Conservation (phyloP, 2,888 invertebrate species). For the Saturnia japonica region DNA sequence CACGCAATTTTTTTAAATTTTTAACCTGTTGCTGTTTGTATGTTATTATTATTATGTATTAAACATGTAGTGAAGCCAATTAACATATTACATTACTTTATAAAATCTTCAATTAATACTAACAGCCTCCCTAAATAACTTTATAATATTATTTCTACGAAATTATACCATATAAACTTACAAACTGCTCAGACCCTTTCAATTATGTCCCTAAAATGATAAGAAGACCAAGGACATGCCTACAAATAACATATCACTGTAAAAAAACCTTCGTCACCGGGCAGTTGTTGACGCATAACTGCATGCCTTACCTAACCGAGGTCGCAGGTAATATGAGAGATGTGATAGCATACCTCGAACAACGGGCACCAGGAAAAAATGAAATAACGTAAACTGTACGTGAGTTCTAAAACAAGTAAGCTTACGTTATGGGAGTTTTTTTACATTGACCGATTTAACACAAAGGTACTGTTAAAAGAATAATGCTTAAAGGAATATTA, state of each 20-base stretch:
- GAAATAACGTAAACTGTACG: not conserved
- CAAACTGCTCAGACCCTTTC: not conserved
- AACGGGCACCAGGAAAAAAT: constrained; percentile 20
- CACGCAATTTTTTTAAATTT: too few relatives aligned
- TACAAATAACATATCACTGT: constrained; percentile 11
- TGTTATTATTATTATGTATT: too few relatives aligned
- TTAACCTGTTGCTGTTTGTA: too few relatives aligned
- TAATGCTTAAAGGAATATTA: too few relatives aligned
- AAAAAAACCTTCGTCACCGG: constrained; percentile 11
- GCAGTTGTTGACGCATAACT: constrained; percentile 18
- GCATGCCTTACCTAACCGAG: constrained; percentile 53
- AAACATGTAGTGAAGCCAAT: too few relatives aligned
- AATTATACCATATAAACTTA: not conserved
- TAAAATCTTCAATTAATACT: too few relatives aligned
- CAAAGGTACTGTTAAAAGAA: not conserved
- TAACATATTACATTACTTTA: too few relatives aligned
- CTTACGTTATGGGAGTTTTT: not conserved
- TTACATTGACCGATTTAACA: not conserved
- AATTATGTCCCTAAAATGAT: not conserved
- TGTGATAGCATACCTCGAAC: constrained; percentile 50
- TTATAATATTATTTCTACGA: too few relatives aligned
- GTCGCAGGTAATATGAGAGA: constrained; percentile 46
- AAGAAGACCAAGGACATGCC: not conserved
- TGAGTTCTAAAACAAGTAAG: not conserved
- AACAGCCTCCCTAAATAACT: too few relatives aligned